These are phyloP conservation scores for Drosophila azteca DNA, from an alignment of 1,140 invertebrate genomes.

Conservation along the genomic window DNA sequence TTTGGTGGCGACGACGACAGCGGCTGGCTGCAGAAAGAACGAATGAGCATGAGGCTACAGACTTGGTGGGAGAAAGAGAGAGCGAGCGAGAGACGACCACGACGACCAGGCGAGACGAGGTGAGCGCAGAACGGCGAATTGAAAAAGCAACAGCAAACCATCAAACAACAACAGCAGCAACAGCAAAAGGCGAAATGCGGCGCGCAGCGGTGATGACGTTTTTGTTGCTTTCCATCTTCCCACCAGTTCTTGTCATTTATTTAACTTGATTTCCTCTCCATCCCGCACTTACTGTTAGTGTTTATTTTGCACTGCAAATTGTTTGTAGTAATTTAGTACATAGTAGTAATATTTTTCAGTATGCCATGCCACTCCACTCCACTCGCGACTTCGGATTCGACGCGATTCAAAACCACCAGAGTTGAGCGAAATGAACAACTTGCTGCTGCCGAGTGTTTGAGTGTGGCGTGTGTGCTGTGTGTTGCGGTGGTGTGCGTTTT, in stretches of 20 bases:
- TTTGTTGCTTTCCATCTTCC: slow-evolving; percentile 9
- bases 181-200: slow-evolving; percentile 51
- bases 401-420: slow-evolving; percentile 8
- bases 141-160: slow-evolving; percentile 58
- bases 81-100: slow-evolving; percentile 35
- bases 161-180: slow-evolving; percentile 57
- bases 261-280: neutral
- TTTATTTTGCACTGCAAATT: neutral
- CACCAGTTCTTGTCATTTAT: slow-evolving; percentile 9
- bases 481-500: slow-evolving; percentile 55
- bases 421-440: slow-evolving; percentile 53
- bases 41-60: too few relatives aligned
- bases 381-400: slow-evolving; percentile 30
- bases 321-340: neutral
- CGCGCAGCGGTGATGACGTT: slow-evolving; percentile 61
- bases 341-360: slow-evolving; percentile 1
- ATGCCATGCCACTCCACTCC: too few relatives aligned
- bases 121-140: slow-evolving; percentile 40
- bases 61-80: slow-evolving; percentile 66
- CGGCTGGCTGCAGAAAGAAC: too few relatives aligned
- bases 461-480: slow-evolving; percentile 2
- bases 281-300: slow-evolving; percentile 2
- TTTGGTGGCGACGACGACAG: slow-evolving; percentile 46
- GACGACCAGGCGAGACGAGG: slow-evolving; percentile 32
- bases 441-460: slow-evolving; percentile 25